phyloP scores from a whole-genome alignment of 2,113 vertebrate species.

The Trachemys scripta region DNA sequence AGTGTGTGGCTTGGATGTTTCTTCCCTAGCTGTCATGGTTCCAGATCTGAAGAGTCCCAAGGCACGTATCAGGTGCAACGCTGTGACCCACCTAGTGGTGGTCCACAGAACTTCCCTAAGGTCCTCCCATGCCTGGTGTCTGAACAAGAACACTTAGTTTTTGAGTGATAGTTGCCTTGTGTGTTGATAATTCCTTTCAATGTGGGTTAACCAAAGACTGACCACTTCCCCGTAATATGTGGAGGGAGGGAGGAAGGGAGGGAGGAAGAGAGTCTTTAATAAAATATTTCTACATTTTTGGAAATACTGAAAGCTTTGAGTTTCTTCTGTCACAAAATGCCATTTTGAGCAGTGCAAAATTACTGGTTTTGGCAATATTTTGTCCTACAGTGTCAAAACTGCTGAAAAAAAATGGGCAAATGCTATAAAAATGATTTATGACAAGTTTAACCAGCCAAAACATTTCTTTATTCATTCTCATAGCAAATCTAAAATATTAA shows the following conservation, averaged over 20 bases:
- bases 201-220: background rate
- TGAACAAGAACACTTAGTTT: background rate
- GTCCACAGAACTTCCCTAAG: background rate
- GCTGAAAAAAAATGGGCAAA: background rate
- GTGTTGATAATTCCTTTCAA: background rate
- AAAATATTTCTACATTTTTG: fast-evolving
- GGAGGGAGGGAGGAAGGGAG: no score
- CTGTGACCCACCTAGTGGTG: background rate
- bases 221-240: background rate
- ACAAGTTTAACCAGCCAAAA: background rate
- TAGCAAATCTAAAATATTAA: background rate
- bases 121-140: background rate
- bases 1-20: background rate
- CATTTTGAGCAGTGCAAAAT: background rate
- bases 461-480: background rate
- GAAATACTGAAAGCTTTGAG: background rate
- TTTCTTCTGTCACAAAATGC: background rate
- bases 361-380: background rate
- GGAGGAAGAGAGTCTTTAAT: background rate
- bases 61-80: background rate
- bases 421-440: background rate
- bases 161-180: background rate
- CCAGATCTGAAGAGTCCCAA: background rate
- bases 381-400: background rate
- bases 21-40: background rate